These are phyloP conservation scores for Gymnocypris eckloni DNA, from an alignment of 2,797 vertebrate genomes.

Conservation along the genomic window DNA sequence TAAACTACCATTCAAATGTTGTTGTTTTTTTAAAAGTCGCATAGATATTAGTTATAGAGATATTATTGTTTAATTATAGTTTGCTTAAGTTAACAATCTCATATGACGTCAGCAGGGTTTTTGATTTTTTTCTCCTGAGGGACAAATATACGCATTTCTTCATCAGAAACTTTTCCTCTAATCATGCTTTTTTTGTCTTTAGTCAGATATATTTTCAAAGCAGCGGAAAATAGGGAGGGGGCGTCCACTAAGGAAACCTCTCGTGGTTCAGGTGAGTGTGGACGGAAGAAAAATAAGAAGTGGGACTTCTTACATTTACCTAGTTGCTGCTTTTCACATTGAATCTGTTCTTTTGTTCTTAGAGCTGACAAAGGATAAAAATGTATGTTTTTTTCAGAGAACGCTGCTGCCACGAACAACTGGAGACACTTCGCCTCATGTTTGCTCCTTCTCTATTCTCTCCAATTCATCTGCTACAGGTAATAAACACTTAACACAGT, in stretches of 20 bases:
- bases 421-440: slow-evolving; percentile 91
- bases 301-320: neutral
- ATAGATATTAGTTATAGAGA: too few relatives aligned
- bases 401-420: slow-evolving; percentile 93
- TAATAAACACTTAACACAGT: slow-evolving; percentile 63
- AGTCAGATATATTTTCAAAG: slow-evolving; percentile 95
- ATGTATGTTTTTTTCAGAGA: slow-evolving; percentile 75
- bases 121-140: neutral
- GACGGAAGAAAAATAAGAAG: neutral
- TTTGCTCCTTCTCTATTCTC: slow-evolving; percentile 97
- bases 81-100: neutral
- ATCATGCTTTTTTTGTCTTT: slow-evolving; percentile 53
- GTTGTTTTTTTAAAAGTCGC: too few relatives aligned
- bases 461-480: slow-evolving; percentile 95
- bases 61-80: neutral
- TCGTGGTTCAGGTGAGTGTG: slow-evolving; percentile 91
- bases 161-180: neutral
- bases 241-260: slow-evolving; percentile 91
- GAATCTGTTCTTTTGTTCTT: neutral
- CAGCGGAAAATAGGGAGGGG: slow-evolving; percentile 87
- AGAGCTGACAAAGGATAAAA: neutral
- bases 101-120: neutral
- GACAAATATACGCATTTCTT: neutral
- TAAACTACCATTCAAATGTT: neutral
- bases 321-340: neutral